A percentile compares a stretch with the other conserved stretches of the same genome.
phyloP scores from a whole-genome alignment of 2,888 invertebrate species.

The Parthenolecanium corni region DNA sequence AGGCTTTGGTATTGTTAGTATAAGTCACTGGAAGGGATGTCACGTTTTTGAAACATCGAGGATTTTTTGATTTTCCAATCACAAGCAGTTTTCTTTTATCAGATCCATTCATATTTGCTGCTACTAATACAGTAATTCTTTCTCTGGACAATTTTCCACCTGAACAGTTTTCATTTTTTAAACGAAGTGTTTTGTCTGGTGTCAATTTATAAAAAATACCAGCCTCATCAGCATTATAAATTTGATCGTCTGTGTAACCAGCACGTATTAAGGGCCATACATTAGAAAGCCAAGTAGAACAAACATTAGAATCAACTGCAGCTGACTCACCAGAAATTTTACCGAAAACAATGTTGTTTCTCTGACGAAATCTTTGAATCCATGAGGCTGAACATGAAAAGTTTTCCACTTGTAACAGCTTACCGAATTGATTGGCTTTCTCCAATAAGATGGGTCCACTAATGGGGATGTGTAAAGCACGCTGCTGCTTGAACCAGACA shows the following conservation, averaged over 20 bases:
- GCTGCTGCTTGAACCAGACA: conserved; percentile 30
- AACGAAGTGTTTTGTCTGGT: conserved; percentile 35
- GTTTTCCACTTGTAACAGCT: not conserved
- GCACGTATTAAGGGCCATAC: conserved; percentile 10
- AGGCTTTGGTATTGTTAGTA: conserved; percentile 35
- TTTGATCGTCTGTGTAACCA: conserved; percentile 33
- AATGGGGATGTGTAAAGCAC: conserved; percentile 28
- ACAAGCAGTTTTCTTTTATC: conserved; percentile 36
- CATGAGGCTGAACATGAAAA: not conserved
- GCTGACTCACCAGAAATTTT: conserved; percentile 10
- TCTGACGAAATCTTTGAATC: not conserved
- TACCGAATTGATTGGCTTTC: conserved; percentile 31
- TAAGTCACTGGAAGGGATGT: conserved; percentile 34
- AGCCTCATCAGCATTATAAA: conserved; percentile 36
- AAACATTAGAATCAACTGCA: not conserved
- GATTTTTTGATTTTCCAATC: conserved; percentile 37
- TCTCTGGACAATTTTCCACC: conserved; percentile 37
- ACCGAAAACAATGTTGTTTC: not conserved
- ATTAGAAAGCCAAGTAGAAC: not conserved
- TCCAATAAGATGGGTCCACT: conserved; percentile 30
- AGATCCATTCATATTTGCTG: conserved; percentile 22
- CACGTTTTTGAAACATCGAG: conserved; percentile 35
- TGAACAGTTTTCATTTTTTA: conserved; percentile 35
- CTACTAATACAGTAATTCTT: conserved; percentile 30
- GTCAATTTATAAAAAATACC: conserved; percentile 34